Evolutionary conservation across 64 coral and sea anemone species (phyloP).

Genomic region (Pachyseris speciosa): DNA sequence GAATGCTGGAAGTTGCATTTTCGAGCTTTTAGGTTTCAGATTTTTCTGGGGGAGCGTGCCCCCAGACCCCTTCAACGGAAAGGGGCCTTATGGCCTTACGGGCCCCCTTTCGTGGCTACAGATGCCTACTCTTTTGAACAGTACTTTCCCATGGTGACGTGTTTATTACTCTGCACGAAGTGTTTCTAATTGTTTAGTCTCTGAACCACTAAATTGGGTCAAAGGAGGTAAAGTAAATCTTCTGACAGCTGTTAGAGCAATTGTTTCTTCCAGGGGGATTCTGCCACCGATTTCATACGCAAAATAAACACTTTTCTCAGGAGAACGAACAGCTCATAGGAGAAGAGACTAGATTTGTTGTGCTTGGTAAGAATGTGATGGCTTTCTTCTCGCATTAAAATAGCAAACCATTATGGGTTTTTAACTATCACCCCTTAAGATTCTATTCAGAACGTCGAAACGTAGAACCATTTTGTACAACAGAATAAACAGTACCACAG

Average conservation of each 20-base stretch:
- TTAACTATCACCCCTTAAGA: too few relatives aligned
- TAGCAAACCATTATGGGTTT: too few relatives aligned
- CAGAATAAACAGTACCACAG: too few relatives aligned
- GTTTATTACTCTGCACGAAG: not conserved
- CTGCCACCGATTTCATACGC: not conserved
- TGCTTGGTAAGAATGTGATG: too few relatives aligned
- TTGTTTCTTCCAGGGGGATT: not conserved
- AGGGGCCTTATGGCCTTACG: too few relatives aligned
- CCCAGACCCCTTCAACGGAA: too few relatives aligned
- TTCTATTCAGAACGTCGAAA: too few relatives aligned
- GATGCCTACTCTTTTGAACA: not conserved
- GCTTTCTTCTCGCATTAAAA: too few relatives aligned
- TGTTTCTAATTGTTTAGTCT: not conserved
- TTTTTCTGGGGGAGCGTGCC: too few relatives aligned
- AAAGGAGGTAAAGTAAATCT: constrained; percentile 10
- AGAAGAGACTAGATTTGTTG: not conserved
- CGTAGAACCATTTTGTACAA: too few relatives aligned
- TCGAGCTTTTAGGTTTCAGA: too few relatives aligned
- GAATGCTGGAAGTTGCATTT: too few relatives aligned
- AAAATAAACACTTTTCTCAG: not conserved
- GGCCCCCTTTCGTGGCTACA: not conserved
- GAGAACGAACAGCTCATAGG: not conserved
- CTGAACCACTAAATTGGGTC: not conserved
- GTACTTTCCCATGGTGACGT: not conserved
- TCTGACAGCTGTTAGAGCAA: not conserved